Base-by-base conservation (phyloP, 2,113 vertebrate genomes). In the Agapornis roseicollis region DNA sequence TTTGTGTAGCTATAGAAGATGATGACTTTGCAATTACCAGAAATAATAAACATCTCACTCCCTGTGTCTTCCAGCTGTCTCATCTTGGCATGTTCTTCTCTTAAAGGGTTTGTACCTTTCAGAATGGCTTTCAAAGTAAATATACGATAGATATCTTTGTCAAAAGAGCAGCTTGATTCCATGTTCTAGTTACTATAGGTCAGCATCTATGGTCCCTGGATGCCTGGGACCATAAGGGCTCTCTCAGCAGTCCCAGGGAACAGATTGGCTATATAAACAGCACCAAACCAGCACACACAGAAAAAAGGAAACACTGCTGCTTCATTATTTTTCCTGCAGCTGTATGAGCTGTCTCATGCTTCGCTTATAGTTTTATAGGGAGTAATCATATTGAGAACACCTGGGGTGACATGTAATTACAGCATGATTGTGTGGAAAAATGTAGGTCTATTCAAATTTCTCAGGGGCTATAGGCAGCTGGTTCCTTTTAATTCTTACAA, bases 321-420 rank as follows among this genome's bases (percentile, higher is more conserved):
- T 95, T 97, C 92, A 94, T 96, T 97, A 95, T 95, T 92, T 96
- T 94, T 89, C 53, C 61, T 96, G 83, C 80, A 97, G 80, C 92
- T 96, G 92, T 63, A 95, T 90, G 47, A 66, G 77, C 18, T 93
- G 94, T 87, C 83, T 91, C 7, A 4, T 80, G 83, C 69, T 83
- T 96, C 4, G 0, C 85, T 95, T 93, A 90, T 79, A 90, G 83
- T 94, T 97, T 97, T 96, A 89, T 65, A 89, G 92, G 77, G 92
- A 96, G 90, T 96, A 97, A 96, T 96, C 96, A 92, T 92, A 96
- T 96, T 96, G 92, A 96, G 92, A 97, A 96, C 96, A 96, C 96
- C 96, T 96, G 96, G 94, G 92, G 96, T 96, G 93, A 96, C 90
- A 96, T 94, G 96, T 97, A 97, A 97, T 97, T 97, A 97, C 96